A percentile compares a stretch with the other conserved stretches of the same genome.
These are phyloP conservation scores for Rutpela maculata DNA, from an alignment of 2,888 invertebrate species.

Conservation along the genomic window DNA sequence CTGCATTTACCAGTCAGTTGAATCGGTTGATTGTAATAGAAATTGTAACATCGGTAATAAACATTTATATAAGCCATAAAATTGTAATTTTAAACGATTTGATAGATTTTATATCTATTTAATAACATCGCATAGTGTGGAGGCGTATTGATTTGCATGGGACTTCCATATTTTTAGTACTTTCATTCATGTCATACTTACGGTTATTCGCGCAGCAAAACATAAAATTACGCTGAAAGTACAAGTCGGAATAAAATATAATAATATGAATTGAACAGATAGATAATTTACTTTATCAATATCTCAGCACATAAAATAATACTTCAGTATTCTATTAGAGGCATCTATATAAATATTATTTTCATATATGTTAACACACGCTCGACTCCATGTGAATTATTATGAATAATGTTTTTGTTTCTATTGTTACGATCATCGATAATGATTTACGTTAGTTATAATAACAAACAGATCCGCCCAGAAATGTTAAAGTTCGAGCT, in stretches of 20 bases:
- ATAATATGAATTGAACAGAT: background rate
- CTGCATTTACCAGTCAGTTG: no score
- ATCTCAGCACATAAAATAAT: background rate
- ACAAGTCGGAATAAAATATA: background rate
- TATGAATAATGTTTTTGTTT: background rate
- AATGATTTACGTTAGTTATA: constrained; percentile 6
- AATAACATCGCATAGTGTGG: background rate
- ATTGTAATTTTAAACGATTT: background rate
- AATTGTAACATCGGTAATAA: no score
- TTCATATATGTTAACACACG: background rate
- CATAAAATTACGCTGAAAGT: background rate
- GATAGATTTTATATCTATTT: background rate
- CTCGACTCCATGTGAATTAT: constrained; percentile 1
- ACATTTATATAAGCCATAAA: background rate
- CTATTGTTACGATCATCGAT: constrained; percentile 8
- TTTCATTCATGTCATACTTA: background rate
- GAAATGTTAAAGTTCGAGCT: background rate
- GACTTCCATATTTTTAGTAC: background rate
- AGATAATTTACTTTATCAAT: background rate
- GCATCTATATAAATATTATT: background rate
- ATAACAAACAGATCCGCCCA: constrained; percentile 1
- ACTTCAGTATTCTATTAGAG: background rate
- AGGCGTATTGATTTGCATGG: background rate
- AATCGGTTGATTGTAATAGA: no score
- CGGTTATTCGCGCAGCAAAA: background rate